Evolutionary conservation across 2,797 vertebrate genomes (phyloP).

Genomic region (Harpagifer antarcticus): DNA sequence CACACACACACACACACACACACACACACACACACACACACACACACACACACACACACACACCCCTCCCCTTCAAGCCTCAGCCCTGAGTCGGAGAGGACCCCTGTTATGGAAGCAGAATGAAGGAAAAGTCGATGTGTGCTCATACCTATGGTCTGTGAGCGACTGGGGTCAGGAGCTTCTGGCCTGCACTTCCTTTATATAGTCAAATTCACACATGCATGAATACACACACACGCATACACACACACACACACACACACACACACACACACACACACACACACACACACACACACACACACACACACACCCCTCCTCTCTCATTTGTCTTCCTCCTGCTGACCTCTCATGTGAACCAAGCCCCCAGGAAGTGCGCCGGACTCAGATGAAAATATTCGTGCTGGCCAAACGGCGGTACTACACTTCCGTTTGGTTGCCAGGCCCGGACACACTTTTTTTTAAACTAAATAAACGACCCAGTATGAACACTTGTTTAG

Average conservation of each 20-base stretch:
- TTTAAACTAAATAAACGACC: too few relatives aligned
- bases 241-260: not conserved
- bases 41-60: conserved; percentile 26
- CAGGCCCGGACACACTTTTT: too few relatives aligned
- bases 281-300: not conserved
- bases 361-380: too few relatives aligned
- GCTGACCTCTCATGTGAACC: not conserved
- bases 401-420: too few relatives aligned
- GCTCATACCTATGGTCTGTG: not conserved
- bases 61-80: conserved; percentile 25
- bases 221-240: conserved; percentile 21
- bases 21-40: conserved; percentile 22
- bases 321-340: conserved; percentile 16
- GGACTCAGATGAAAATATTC: too few relatives aligned
- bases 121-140: conserved; percentile 8
- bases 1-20: conserved; percentile 31
- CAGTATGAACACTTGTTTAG: too few relatives aligned
- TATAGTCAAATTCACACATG: conserved; percentile 18
- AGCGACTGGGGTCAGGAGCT: conserved; percentile 1
- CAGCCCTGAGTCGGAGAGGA: conserved; percentile 30
- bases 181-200: conserved; percentile 20
- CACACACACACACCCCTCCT: not conserved
- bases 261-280: not conserved
- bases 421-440: too few relatives aligned
- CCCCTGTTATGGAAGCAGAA: conserved; percentile 20